Evolutionary conservation across 1,140 invertebrate genomes (phyloP).

Genomic region (Goniozus legneri): DNA sequence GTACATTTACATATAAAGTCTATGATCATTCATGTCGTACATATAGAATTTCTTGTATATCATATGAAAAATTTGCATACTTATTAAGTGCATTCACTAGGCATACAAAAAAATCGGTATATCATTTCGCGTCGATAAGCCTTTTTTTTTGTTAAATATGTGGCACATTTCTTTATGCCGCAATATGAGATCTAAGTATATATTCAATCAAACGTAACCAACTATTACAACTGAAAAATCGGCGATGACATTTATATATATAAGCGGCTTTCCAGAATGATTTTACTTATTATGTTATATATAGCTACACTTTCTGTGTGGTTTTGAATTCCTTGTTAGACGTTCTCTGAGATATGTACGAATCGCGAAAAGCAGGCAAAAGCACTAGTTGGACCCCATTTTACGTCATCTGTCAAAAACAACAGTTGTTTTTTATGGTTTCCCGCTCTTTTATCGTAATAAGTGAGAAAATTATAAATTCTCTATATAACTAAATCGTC

Average conservation of each 20-base stretch:
- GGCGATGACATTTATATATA: too few relatives aligned
- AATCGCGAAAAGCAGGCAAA: slow-evolving; percentile 34
- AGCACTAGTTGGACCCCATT: slow-evolving; percentile 33
- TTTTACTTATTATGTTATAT: slow-evolving; percentile 1
- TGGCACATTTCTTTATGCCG: neutral
- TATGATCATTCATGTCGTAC: slow-evolving; percentile 44
- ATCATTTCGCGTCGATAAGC: slow-evolving; percentile 2
- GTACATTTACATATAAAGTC: slow-evolving; percentile 54
- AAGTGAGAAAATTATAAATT: slow-evolving; percentile 2
- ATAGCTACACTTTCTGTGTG: slow-evolving; percentile 11
- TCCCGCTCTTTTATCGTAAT: neutral
- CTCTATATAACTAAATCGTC: slow-evolving; percentile 25
- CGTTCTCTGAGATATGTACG: slow-evolving; percentile 33
- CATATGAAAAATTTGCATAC: slow-evolving; percentile 36
- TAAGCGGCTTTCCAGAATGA: slow-evolving; percentile 3
- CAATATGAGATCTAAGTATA: neutral
- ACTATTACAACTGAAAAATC: too few relatives aligned
- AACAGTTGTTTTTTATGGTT: slow-evolving; percentile 16
- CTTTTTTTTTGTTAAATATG: neutral
- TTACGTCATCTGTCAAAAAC: slow-evolving; percentile 31
- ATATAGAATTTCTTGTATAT: slow-evolving; percentile 26
- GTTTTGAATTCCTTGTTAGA: too few relatives aligned
- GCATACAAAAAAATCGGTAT: slow-evolving; percentile 24
- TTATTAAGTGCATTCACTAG: slow-evolving; percentile 39
- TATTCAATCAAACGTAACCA: too few relatives aligned